These are phyloP conservation scores for Alloplasta piceator DNA, from an alignment of 2,888 invertebrate species.

Conservation along the genomic window DNA sequence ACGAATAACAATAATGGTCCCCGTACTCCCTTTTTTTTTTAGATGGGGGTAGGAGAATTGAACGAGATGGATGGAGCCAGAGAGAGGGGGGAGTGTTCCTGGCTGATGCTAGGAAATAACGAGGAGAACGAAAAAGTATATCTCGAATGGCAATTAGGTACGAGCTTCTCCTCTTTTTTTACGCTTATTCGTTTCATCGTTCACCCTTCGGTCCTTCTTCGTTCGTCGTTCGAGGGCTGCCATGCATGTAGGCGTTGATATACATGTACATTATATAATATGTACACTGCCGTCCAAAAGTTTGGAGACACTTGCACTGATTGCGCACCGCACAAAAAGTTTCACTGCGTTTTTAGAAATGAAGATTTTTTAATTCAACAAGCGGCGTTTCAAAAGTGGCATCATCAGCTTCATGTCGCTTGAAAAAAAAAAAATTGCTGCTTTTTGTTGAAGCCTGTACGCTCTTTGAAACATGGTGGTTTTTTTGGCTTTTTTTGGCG, in stretches of 20 bases:
- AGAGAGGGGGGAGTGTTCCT: constrained; percentile 18
- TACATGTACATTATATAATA: constrained; percentile 3
- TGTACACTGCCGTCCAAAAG: too few relatives aligned
- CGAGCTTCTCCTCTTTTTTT: constrained; percentile 61
- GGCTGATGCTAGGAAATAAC: constrained; percentile 57
- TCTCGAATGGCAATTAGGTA: constrained; percentile 69
- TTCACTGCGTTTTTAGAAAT: too few relatives aligned
- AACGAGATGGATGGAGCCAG: constrained; percentile 44
- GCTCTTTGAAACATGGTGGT: too few relatives aligned
- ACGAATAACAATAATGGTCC: constrained; percentile 72
- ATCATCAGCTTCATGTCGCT: too few relatives aligned
- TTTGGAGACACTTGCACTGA: too few relatives aligned
- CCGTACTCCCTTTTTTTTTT: constrained; percentile 13
- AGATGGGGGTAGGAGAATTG: constrained; percentile 40
- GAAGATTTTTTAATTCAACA: too few relatives aligned
- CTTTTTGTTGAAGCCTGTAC: too few relatives aligned
- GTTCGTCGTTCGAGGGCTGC: constrained; percentile 27
- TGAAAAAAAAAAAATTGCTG: too few relatives aligned
- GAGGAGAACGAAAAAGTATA: constrained; percentile 67
- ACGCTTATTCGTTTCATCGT: constrained; percentile 50
- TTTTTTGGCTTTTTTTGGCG: too few relatives aligned
- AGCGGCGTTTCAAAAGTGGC: too few relatives aligned
- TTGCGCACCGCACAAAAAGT: too few relatives aligned
- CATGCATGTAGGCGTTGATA: constrained; percentile 20
- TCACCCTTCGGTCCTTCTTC: constrained; percentile 13